These are phyloP conservation scores for Thamnophis sirtalis DNA, from an alignment of 2,113 vertebrate species.

Conservation along the genomic window DNA sequence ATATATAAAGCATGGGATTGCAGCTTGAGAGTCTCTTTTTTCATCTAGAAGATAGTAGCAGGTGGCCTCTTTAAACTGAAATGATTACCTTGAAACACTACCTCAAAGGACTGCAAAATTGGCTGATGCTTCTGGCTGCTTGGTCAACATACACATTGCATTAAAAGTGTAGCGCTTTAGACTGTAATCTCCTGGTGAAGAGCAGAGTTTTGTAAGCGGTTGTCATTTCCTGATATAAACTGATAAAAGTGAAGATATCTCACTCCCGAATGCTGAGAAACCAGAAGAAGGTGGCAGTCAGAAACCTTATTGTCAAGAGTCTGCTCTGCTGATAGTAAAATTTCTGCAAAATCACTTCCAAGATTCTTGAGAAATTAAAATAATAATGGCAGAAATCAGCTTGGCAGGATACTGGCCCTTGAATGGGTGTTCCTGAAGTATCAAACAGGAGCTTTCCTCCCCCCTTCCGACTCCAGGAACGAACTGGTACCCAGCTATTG, in stretches of 20 bases:
- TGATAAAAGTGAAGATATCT: neutral
- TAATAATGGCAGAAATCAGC: neutral
- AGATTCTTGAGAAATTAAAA: neutral
- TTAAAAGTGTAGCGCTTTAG: neutral
- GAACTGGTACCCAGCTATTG: neutral
- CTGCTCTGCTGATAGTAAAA: neutral
- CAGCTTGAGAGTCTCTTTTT: neutral
- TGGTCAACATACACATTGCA: neutral
- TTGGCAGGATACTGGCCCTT: neutral
- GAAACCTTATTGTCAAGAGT: neutral
- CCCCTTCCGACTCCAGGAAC: accelerated
- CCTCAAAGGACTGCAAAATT: neutral
- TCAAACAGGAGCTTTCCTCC: neutral
- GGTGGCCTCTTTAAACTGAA: neutral
- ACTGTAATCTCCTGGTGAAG: neutral
- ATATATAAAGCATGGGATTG: neutral
- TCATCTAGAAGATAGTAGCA: neutral
- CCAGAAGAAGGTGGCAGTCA: neutral
- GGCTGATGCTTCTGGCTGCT: neutral
- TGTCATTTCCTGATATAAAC: neutral
- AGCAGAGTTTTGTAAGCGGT: neutral
- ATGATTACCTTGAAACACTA: neutral
- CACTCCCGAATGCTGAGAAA: neutral
- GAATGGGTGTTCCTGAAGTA: neutral
- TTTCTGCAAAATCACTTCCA: neutral